phyloP scores from a whole-genome alignment of 1,140 invertebrate genomes.

The Listronotus bonariensis region DNA sequence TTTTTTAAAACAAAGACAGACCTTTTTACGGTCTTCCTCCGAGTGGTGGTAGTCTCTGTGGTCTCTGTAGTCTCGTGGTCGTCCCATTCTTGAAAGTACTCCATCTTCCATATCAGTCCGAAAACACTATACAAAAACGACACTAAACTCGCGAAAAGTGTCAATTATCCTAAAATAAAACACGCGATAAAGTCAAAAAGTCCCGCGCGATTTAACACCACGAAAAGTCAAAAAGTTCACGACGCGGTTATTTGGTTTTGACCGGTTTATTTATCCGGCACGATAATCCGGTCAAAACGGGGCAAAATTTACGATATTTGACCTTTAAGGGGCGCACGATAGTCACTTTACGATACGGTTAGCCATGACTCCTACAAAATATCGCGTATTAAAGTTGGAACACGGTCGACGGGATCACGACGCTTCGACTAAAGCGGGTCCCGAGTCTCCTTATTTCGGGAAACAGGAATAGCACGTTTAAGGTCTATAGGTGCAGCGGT shows the following conservation, averaged over 20 bases:
- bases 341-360: conserved; percentile 14
- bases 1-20: neutral
- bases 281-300: neutral
- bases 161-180: neutral
- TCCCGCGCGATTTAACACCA: neutral
- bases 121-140: conserved; percentile 23
- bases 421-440: conserved; percentile 41
- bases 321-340: conserved; percentile 7
- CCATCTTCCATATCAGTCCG: conserved; percentile 48
- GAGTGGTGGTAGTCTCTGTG: conserved; percentile 16
- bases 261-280: neutral
- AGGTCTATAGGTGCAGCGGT: conserved; percentile 22
- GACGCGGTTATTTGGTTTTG: no score
- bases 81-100: conserved; percentile 51
- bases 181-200: neutral
- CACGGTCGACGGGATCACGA: conserved; percentile 40
- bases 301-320: conserved; percentile 10
- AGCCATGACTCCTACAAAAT: conserved; percentile 20
- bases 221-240: conserved; percentile 5
- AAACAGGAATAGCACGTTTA: conserved; percentile 43
- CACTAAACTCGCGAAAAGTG: conserved; percentile 6
- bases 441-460: conserved; percentile 45
- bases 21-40: conserved; percentile 23
- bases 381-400: conserved; percentile 31
- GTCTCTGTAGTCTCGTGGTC: conserved; percentile 27